A percentile compares a stretch with the other conserved stretches of the same genome.
Evolutionary conservation across 2,797 vertebrate genomes (phyloP).

Genomic region (Percopsis omiscomaycus): DNA sequence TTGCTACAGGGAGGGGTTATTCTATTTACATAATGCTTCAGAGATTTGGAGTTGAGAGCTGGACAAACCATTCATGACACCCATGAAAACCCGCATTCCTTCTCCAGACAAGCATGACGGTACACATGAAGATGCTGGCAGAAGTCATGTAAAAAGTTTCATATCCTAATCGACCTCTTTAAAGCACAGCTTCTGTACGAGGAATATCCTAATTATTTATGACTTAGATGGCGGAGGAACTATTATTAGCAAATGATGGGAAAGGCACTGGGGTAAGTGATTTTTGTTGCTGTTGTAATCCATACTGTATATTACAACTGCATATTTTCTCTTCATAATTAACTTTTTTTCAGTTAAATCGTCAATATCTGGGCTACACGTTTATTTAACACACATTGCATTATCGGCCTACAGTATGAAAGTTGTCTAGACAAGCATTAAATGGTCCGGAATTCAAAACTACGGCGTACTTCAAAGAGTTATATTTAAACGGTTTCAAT

Average conservation of each 20-base stretch:
- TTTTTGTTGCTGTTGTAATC: not conserved
- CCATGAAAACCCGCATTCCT: constrained; percentile 45
- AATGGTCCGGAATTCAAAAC: no score
- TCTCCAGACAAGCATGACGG: constrained; percentile 16
- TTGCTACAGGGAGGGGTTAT: no score
- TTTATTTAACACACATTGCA: not conserved
- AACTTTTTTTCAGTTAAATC: not conserved
- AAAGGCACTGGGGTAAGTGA: constrained; percentile 69
- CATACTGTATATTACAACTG: not conserved
- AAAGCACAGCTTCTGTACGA: constrained; percentile 14
- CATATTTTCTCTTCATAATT: not conserved
- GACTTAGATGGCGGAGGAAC: constrained; percentile 76
- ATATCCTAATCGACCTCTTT: constrained; percentile 26
- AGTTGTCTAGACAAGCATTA: no score
- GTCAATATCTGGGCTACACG: no score
- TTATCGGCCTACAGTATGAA: no score
- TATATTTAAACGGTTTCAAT: no score
- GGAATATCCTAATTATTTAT: constrained; percentile 31
- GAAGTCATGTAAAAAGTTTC: constrained; percentile 34
- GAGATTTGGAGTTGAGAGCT: not conserved
- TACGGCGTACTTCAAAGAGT: no score
- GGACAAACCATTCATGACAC: no score
- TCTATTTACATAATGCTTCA: not conserved
- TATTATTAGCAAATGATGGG: constrained; percentile 57
- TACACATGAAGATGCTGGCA: constrained; percentile 44